Conservation (phyloP, 2,113 vertebrate genomes). For the Pteropus alecto region DNA sequence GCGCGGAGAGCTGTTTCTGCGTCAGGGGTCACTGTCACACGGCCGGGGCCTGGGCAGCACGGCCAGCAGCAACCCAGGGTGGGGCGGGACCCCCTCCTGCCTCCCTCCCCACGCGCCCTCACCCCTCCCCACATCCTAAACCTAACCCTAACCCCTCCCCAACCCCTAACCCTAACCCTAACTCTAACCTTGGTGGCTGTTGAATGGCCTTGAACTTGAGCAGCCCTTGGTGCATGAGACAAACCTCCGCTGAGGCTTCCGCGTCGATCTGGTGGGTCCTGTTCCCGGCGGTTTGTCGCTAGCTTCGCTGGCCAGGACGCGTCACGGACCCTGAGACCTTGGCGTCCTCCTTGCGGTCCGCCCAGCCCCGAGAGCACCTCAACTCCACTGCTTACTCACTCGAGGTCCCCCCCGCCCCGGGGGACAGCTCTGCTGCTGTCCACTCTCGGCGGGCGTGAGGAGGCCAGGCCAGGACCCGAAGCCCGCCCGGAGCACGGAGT, state of each 20-base stretch:
- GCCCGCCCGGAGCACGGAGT: accelerated
- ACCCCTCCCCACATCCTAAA: too few species aligned
- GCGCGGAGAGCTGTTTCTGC: background rate
- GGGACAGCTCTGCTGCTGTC: background rate
- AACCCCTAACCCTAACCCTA: too few species aligned
- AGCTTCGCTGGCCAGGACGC: too few species aligned
- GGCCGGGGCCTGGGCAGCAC: accelerated
- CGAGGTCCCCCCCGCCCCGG: accelerated
- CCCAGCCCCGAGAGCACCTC: accelerated
- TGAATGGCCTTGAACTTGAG: accelerated
- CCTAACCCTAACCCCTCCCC: too few species aligned
- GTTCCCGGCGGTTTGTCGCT: accelerated
- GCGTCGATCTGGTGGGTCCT: background rate
- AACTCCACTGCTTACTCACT: background rate
- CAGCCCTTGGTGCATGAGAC: background rate
- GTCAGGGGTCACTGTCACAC: accelerated
- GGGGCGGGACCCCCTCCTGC: background rate
- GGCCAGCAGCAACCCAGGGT: accelerated
- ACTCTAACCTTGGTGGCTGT: background rate
- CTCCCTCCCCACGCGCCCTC: accelerated
- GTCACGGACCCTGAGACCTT: background rate
- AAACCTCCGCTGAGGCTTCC: accelerated
- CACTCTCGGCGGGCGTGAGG: accelerated
- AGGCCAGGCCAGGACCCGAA: background rate
- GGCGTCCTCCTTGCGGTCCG: accelerated